phyloP scores from a whole-genome alignment of 2,888 invertebrate genomes.

The Eutolmus rufibarbis region DNA sequence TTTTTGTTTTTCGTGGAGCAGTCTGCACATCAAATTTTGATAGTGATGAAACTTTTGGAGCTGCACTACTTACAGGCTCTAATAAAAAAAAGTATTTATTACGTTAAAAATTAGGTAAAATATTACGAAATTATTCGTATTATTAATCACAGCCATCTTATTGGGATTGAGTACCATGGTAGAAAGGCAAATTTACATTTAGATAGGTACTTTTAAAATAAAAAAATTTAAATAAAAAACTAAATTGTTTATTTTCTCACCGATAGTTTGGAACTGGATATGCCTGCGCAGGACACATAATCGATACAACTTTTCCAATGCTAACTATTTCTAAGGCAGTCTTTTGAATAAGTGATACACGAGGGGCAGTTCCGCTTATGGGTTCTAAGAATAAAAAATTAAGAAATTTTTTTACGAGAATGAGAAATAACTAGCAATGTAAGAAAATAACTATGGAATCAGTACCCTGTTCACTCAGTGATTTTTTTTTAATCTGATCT shows the following conservation, averaged over 20 bases:
- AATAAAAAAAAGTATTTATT: slow-evolving; percentile 54
- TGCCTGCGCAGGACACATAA: slow-evolving; percentile 70
- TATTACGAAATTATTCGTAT: neutral
- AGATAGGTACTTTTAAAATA: neutral
- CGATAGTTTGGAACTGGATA: slow-evolving; percentile 71
- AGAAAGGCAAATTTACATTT: neutral
- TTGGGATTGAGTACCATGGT: neutral
- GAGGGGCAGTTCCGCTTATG: slow-evolving; percentile 73
- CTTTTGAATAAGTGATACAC: slow-evolving; percentile 67
- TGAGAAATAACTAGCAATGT: neutral
- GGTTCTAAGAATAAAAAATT: slow-evolving; percentile 64
- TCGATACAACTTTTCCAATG: slow-evolving; percentile 59
- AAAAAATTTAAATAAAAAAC: neutral
- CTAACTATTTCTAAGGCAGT: slow-evolving; percentile 54
- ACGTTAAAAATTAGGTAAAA: neutral
- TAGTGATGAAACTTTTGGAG: slow-evolving; percentile 71
- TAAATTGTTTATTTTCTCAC: slow-evolving; percentile 55
- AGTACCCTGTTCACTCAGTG: neutral
- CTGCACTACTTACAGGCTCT: slow-evolving; percentile 76
- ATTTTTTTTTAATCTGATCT: too few species aligned
- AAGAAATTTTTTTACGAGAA: neutral
- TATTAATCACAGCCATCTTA: neutral
- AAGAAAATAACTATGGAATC: neutral
- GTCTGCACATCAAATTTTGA: slow-evolving; percentile 60
- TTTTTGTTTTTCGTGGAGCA: slow-evolving; percentile 50